Conservation (phyloP, 2,888 invertebrate genomes). For the Melolontha melolontha region DNA sequence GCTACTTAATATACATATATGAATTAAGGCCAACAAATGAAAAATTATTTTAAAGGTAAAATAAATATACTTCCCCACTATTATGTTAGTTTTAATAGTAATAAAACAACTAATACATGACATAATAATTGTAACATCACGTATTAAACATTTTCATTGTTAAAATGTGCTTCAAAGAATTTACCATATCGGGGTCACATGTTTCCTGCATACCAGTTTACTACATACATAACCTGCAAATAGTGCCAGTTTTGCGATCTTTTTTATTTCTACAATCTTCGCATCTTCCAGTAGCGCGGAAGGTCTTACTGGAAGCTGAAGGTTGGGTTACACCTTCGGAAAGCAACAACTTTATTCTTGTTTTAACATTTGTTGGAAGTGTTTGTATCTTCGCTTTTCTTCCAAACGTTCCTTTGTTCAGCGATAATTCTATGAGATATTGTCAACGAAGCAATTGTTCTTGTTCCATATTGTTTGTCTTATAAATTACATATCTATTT, state of each 20-base stretch:
- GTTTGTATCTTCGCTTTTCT: neutral
- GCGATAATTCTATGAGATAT: no score
- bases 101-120: no score
- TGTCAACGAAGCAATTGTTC: no score
- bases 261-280: slow-evolving; percentile 7
- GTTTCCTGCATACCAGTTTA: neutral
- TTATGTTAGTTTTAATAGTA: neutral
- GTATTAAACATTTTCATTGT: no score
- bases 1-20: no score
- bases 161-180: no score
- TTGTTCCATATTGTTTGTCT: no score
- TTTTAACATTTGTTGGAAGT: neutral
- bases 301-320: no score
- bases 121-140: no score
- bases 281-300: neutral
- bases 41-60: slow-evolving; percentile 3
- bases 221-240: slow-evolving; percentile 5
- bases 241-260: neutral
- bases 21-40: no score
- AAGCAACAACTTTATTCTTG: no score
- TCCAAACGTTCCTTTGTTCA: neutral
- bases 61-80: slow-evolving; percentile 3
- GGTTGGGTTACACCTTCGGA: neutral
- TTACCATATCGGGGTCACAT: slow-evolving; percentile 1
- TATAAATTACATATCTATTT: no score